phyloP scores from a whole-genome alignment of 2,888 invertebrate genomes.

The Drosophila paracracens region DNA sequence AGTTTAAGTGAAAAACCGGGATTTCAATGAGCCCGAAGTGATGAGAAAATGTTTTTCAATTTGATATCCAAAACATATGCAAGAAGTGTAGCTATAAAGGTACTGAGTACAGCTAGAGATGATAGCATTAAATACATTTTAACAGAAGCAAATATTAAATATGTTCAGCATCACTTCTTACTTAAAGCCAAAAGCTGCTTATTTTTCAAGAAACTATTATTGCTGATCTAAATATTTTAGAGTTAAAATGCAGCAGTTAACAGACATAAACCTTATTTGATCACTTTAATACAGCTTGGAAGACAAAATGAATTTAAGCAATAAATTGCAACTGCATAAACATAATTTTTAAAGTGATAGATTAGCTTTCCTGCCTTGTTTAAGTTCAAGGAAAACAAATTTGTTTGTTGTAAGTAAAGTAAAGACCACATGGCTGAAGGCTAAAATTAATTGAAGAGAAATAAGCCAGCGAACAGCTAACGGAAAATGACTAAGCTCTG shows the following conservation, averaged over 20 bases:
- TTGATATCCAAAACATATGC: neutral
- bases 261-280: neutral
- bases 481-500: constrained; percentile 23
- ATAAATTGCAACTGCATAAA: neutral
- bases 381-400: neutral
- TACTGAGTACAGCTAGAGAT: neutral
- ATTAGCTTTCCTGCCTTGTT: neutral
- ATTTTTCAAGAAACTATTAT: neutral
- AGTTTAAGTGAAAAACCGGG: constrained; percentile 50
- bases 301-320: neutral
- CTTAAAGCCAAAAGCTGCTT: neutral
- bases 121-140: neutral
- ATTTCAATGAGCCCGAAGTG: constrained; percentile 33
- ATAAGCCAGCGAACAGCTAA: constrained; percentile 36
- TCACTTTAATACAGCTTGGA: neutral
- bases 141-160: neutral
- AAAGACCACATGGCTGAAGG: constrained; percentile 19
- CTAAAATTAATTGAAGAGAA: constrained; percentile 59
- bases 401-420: constrained; percentile 14
- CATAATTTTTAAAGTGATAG: neutral
- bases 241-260: neutral
- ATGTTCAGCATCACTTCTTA: neutral
- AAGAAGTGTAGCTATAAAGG: neutral
- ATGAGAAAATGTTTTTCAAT: neutral
- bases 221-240: neutral